Base-by-base conservation (phyloP, 2,797 vertebrate genomes). In the Pipistrellus nathusii region DNA sequence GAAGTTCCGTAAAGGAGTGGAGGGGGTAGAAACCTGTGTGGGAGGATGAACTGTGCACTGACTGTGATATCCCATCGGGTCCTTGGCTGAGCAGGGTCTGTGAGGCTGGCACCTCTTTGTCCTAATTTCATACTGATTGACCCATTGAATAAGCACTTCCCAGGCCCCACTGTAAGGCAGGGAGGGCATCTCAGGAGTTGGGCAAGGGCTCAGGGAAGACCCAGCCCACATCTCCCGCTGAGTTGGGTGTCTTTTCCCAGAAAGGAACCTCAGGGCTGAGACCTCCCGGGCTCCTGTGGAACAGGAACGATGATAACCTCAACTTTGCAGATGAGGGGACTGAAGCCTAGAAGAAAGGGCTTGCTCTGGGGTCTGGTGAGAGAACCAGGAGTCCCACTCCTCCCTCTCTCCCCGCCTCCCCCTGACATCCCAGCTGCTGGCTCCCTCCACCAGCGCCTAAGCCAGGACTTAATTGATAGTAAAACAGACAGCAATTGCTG, bases 321-420 rank as follows among this genome's bases (percentile, higher is more conserved):
- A 17, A 59, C 35, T 72, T 62, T 48, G 41, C 59, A 55, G 21
- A 30, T 35, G 53, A 48, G 72, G 73, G 80, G n/a, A 44, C 11
- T 0, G 10, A 48, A 80, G 35, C 13, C 35, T 32, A 38, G 46
- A 23, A 27, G 13, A 8, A 18, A 30, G 38, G 6, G 12, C 27
- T 30, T 53, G 72, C 87, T 53, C n/a, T 59, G 72, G 25, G 12
- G 82, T 8, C 41, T 0, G 4, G 44, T 6, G 32, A n/a, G 0
- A 53, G 32, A 5, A 11, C 44, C 14, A 0, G 41, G 73, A n/a
- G 20, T 41, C 11, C 0, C 2, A 5, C 21, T n/a, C 13, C 27
- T 0, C n/a, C 13, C 5, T 3, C 10, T 20, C 1, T 20, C 51
- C 32, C 41, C 5, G 4, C 8, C 25, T 1, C n/a, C 51, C 32